Evolutionary conservation across 2,888 invertebrate genomes (phyloP), one percentile per base, ranked within the genome.

Genomic region (Aproaerema taeniolella): DNA sequence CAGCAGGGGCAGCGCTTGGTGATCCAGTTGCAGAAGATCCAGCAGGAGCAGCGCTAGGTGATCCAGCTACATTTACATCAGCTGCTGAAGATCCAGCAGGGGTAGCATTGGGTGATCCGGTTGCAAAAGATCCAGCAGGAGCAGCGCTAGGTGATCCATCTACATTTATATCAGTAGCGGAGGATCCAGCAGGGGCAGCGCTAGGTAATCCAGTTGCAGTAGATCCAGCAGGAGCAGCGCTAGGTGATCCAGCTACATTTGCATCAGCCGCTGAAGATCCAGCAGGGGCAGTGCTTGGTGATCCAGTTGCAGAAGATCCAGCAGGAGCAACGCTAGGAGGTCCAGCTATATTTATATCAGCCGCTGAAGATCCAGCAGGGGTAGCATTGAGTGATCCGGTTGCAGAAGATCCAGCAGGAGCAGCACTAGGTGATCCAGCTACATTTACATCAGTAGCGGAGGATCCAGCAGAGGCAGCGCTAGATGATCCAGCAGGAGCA

Each of bases 101-200:
- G 29, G 31, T 20, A n/a, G 29, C 58, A 39, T 48, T 60, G 16
- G 6, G 38, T 14, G 49, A 17, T 20, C 10, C 25, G n/a, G 39
- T 41, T 11, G 29, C 17, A 32, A 28, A 17, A 16, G 25, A 26
- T 15, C n/a, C 43, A 32, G 31, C 24, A 13, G 30, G 40, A 8
- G 35, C 16, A 11, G 24, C 28, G 3, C 33, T 6, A 16, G 29
- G 17, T n/a, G n/a, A n/a, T n/a, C n/a, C n/a, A n/a, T n/a, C n/a
- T n/a, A n/a, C n/a, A n/a, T n/a, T n/a, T n/a, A n/a, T n/a, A 24
- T 28, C 41, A 20, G 16, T n/a, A n/a, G n/a, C n/a, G n/a, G n/a
- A n/a, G n/a, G n/a, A 37, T 20, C 11, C 50, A 35, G 45, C 34
- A 34, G 24, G 3, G 13, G 34, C 25, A 25, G 20, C 17, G 10